These are phyloP conservation scores for Disparrhopalites patrizii DNA, from an alignment of 2,888 invertebrate genomes.

Conservation along the genomic window DNA sequence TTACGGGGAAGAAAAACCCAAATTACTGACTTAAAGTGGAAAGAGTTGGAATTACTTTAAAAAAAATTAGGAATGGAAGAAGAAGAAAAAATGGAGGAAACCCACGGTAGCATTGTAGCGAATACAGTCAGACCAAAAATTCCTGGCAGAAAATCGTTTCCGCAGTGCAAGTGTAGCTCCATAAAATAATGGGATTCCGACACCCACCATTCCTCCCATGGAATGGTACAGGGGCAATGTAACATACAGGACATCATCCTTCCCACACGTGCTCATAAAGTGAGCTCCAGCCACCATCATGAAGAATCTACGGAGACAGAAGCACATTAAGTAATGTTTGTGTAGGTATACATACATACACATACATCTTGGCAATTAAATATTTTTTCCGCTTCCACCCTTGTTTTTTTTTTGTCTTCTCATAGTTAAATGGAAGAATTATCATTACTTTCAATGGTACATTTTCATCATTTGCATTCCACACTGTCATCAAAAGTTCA, in stretches of 20 bases:
- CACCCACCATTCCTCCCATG: slow-evolving; percentile 53
- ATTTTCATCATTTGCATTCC: too few relatives aligned
- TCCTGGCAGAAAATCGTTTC: slow-evolving; percentile 58
- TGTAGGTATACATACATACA: not conserved
- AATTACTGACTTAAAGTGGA: too few relatives aligned
- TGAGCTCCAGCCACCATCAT: slow-evolving; percentile 29
- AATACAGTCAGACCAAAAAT: slow-evolving; percentile 59
- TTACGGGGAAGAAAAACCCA: too few relatives aligned
- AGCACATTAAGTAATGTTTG: too few relatives aligned
- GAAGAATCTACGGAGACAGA: slow-evolving; percentile 15
- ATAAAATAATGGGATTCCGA: slow-evolving; percentile 52
- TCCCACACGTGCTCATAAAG: slow-evolving; percentile 60
- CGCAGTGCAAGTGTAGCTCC: slow-evolving; percentile 56
- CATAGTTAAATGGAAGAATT: too few relatives aligned
- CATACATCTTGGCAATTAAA: slow-evolving; percentile 18
- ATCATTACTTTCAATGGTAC: too few relatives aligned
- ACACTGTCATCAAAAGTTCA: too few relatives aligned
- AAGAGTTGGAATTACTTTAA: too few relatives aligned
- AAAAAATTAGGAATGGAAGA: too few relatives aligned
- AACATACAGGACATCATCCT: slow-evolving; percentile 62
- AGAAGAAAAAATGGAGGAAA: too few relatives aligned
- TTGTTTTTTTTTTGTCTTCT: too few relatives aligned
- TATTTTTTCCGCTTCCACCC: not conserved
- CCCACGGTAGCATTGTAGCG: slow-evolving; percentile 57
- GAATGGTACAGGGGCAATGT: slow-evolving; percentile 59